A percentile compares a stretch with the other conserved stretches of the same genome.
Evolutionary conservation across 1,140 invertebrate species (phyloP).

Genomic region (Pygmarrhopalites habei): DNA sequence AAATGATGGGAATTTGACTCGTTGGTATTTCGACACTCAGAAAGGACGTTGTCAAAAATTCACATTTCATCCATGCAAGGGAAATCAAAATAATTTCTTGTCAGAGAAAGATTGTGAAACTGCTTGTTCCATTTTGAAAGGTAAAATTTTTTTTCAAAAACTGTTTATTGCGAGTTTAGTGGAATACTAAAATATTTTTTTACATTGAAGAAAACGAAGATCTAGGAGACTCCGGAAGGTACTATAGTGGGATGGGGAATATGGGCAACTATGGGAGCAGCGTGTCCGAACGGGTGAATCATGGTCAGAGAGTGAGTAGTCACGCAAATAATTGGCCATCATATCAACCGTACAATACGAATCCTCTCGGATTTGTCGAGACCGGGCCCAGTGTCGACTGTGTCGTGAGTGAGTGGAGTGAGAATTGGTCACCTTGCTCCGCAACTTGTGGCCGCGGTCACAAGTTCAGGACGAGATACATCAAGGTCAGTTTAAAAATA

Average conservation of each 20-base stretch:
- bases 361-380: background rate
- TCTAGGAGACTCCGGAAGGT: no score
- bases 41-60: conserved; percentile 72
- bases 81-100: conserved; percentile 80
- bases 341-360: background rate
- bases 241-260: no score
- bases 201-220: background rate
- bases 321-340: background rate
- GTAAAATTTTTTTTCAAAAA: background rate
- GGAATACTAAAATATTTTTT: background rate
- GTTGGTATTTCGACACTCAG: conserved; percentile 71
- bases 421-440: conserved; percentile 71
- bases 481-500: conserved; percentile 18
- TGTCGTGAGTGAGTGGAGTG: conserved; percentile 60
- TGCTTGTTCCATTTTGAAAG: conserved; percentile 52
- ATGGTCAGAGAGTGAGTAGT: background rate
- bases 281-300: no score
- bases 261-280: no score
- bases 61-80: conserved; percentile 78
- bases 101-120: conserved; percentile 65
- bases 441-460: conserved; percentile 66
- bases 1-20: conserved; percentile 58
- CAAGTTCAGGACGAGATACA: conserved; percentile 31
- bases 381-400: conserved; percentile 54
- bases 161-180: background rate